Percentiles rank a stretch among this genome's conserved stretches.
These are phyloP conservation scores for Tenthredo distinguenda DNA, from an alignment of 2,888 invertebrate species.

Conservation along the genomic window DNA sequence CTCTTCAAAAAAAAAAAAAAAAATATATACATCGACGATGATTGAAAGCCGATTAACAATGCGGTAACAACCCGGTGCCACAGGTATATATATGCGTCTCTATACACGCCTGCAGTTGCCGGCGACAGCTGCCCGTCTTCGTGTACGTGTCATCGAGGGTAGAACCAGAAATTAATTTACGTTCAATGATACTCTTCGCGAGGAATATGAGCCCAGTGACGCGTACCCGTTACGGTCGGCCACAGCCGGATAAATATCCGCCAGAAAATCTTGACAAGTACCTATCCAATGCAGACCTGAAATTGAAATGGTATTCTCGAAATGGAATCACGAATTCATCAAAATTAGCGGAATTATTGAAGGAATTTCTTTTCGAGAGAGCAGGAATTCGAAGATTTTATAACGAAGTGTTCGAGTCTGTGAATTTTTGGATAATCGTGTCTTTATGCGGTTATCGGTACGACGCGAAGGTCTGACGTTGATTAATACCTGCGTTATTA, in stretches of 20 bases:
- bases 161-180: slow-evolving; percentile 38
- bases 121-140: slow-evolving; percentile 27
- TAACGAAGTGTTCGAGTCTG: not conserved
- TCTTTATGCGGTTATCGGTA: not conserved
- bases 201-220: not conserved
- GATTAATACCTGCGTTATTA: slow-evolving; percentile 21
- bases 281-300: not conserved
- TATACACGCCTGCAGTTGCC: not conserved
- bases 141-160: slow-evolving; percentile 19
- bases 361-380: not conserved
- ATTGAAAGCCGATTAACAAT: slow-evolving; percentile 30
- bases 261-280: slow-evolving; percentile 12
- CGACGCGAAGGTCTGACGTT: slow-evolving; percentile 1
- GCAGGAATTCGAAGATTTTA: not conserved
- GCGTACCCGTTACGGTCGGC: slow-evolving; percentile 1
- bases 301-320: not conserved
- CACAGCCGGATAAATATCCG: not conserved
- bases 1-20: not conserved
- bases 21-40: not conserved
- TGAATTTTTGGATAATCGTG: not conserved
- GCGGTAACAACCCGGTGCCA: not conserved
- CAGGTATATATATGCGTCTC: not conserved
- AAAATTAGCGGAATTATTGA: not conserved
- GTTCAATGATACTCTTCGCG: slow-evolving; percentile 22
- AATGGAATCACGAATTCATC: not conserved